Conservation (phyloP, 2,888 invertebrate genomes). For the Cheilosia vulpina region DNA sequence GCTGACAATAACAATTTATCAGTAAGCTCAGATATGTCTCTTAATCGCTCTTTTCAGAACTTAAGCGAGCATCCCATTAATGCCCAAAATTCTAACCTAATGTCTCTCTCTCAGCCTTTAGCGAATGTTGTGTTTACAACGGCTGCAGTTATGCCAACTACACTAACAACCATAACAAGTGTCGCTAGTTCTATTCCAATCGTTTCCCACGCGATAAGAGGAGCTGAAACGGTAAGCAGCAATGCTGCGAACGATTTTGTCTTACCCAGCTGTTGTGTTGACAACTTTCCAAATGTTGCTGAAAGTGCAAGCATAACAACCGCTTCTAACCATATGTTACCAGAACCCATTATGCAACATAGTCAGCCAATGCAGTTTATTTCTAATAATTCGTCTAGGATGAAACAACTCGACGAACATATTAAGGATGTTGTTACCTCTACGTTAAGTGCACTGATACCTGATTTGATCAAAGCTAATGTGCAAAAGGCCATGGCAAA, state of each 20-base stretch:
- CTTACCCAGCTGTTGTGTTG: constrained; percentile 4
- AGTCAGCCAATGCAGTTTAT: background rate
- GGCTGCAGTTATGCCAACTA: background rate
- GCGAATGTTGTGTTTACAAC: background rate
- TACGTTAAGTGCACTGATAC: background rate
- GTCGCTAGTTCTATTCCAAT: background rate
- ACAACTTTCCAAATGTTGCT: background rate
- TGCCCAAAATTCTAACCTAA: background rate
- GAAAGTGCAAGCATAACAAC: background rate
- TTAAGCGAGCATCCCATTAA: background rate
- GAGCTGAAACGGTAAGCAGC: background rate
- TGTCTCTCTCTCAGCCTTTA: background rate
- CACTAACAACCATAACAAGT: background rate
- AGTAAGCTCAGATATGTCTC: background rate
- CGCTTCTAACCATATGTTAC: background rate
- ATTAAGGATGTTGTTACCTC: constrained; percentile 1
- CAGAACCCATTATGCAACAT: background rate
- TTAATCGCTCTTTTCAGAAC: too few species aligned
- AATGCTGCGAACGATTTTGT: background rate
- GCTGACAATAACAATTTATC: background rate
- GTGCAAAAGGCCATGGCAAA: background rate
- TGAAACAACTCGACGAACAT: constrained; percentile 9
- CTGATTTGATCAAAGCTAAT: background rate
- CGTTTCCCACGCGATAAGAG: background rate
- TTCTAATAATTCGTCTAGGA: background rate